Evolutionary conservation across 2,888 invertebrate species (phyloP), one percentile per base, ranked within the genome.

Genomic region (Lasioglossum lativentre): DNA sequence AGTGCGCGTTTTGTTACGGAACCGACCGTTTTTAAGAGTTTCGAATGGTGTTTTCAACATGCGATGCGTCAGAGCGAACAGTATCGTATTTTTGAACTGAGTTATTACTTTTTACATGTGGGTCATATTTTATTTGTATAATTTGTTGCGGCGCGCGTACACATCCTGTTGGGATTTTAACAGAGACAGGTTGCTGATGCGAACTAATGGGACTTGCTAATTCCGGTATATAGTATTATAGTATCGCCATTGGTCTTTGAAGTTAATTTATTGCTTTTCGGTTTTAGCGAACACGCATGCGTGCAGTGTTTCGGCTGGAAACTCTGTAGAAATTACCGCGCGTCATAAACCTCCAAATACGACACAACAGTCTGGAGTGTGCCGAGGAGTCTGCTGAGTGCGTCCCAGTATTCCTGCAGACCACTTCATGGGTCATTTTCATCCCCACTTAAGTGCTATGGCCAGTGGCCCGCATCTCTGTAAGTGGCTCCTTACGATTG

Each of bases 401-500:
- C 63, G 63, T 63, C 30, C 63, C 63, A 6, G 27, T 63, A 63
- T 63, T 30, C 63, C 63, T 63, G 63, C 63, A 63, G 63, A 16
- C 63, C 63, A 63, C 30, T 63, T 30, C 63, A 63, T 30, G 30
- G 63, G 63, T 63, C 63, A 63, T 63, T 27, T 63, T 63, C 63
- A 63, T 30, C 16, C 6, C 63, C 63, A 30, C 63, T 63, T 63
- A 30, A 63, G 30, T 63, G 5, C 63, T 30, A 63, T 63, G 63
- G 30, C 27, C 63, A 30, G 30, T 16, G 16, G 63, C 63, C 63
- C 63, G 30, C 63, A 16, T 30, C 63, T 30, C 63, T 30, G 14
- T 30, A 63, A 63, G 63, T 63, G 63, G 30, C 63, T 63, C 30
- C 63, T 63, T 63, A 63, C 63, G 63, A 63, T 63, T 63, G 63